These are phyloP conservation scores for Catagonus wagneri DNA, from an alignment of 2,113 vertebrate genomes.

Conservation along the genomic window DNA sequence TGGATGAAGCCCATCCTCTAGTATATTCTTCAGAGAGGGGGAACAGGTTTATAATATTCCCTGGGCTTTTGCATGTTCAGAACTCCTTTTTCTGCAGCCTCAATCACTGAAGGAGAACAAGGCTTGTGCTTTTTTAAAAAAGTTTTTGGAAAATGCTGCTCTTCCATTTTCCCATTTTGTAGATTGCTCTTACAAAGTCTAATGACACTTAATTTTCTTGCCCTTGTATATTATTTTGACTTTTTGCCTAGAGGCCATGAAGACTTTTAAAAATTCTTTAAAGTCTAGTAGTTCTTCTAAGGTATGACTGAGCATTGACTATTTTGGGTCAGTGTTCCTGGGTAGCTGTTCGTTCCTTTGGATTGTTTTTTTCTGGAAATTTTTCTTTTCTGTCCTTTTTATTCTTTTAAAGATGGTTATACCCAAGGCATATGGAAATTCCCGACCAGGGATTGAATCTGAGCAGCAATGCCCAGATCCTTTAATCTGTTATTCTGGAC, in stretches of 20 bases:
- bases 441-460: too few species aligned
- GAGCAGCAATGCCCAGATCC: too few species aligned
- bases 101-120: background rate
- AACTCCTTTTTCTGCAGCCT: background rate
- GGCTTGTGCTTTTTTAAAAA: background rate
- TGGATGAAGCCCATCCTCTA: conserved; percentile 23
- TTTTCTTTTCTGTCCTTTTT: background rate
- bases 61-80: background rate
- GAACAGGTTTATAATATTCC: background rate
- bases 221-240: background rate
- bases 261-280: background rate
- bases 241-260: background rate
- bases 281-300: conserved; percentile 9
- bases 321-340: background rate
- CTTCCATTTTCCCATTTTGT: background rate
- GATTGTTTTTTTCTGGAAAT: conserved; percentile 12
- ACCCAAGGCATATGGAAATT: too few species aligned
- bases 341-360: background rate
- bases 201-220: background rate
- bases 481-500: too few species aligned
- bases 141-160: background rate
- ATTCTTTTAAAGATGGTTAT: too few species aligned
- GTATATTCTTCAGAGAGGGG: background rate
- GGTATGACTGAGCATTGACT: background rate
- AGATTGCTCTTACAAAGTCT: background rate